Base-by-base conservation (phyloP, 30 jellyfish, hydroid and myxozoan species). In the Morbakka virulenta region DNA sequence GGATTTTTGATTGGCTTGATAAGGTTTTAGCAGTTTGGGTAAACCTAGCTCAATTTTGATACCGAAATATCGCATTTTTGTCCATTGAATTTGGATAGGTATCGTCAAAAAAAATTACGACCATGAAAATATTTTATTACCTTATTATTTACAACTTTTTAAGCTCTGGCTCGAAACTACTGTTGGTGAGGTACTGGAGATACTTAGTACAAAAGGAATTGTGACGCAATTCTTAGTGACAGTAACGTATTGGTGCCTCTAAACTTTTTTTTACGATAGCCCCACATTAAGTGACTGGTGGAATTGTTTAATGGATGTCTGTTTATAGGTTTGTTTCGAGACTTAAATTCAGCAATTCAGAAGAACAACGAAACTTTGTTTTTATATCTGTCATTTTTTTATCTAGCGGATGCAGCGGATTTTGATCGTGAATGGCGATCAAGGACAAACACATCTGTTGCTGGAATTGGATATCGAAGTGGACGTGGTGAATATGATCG, bases 381-480 rank as follows among this genome's bases (percentile, higher is more conserved):
- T 20, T 50, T 4, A 14, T 36, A 9, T 71, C 29, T 4, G 14
- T 49, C 26, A 17, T 50, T 25, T 1, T 25, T 41, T 53, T 33
- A n/a, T 52, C 3, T 26, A 80, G 91, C 52, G 17, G 91, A 80
- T 22, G 91, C 91, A n/a, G 61, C 91, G 17, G 71, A 67, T 20
- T 80, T 80, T 67, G 83, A 80, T 47, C 76, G 73, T 20, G 81
- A 80, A 30, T 80, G 91, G 91, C 50, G 74, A 31, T 68, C 50
- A 0, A 70, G 69, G 6, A 80, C 91, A 32, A 65, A 76, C 30
- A 83, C 25, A 30, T 62, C 25, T 0, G 34, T 34, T 52, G 35
- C 52, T 14, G 84, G 79, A 2, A 23, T 80, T 30, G 91, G 84
- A 20, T 80, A 50, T 50, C 35, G 76, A 32, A 35, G 75, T n/a